phyloP scores from a whole-genome alignment of 2,113 vertebrate species.

The Proteles cristata region DNA sequence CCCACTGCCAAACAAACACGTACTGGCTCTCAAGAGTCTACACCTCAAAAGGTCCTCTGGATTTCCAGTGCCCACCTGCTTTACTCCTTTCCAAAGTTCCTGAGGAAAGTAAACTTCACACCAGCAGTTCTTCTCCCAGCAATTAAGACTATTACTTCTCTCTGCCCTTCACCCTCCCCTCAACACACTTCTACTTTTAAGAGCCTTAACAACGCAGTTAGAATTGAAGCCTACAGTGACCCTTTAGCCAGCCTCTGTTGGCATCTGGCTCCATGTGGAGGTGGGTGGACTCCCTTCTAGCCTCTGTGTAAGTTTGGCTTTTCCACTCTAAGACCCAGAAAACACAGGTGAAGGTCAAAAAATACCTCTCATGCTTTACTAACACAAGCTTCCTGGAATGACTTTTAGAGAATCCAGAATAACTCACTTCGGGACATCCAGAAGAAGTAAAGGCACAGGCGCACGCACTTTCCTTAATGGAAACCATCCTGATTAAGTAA shows the following conservation, averaged over 20 bases:
- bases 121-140: neutral
- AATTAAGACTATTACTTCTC: neutral
- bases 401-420: neutral
- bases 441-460: neutral
- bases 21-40: neutral
- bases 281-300: neutral
- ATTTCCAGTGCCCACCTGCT: neutral
- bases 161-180: neutral
- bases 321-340: neutral
- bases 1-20: neutral
- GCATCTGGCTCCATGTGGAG: neutral
- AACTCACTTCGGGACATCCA: neutral
- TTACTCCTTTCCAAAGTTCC: neutral
- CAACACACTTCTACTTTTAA: neutral
- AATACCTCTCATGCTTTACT: neutral
- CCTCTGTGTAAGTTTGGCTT: neutral
- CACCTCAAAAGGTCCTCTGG: neutral
- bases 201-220: neutral
- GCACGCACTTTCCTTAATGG: neutral
- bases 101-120: neutral
- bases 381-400: neutral
- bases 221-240: neutral
- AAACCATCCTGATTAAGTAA: neutral
- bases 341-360: neutral
- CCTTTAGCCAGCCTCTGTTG: neutral